A percentile compares a stretch with the other conserved stretches of the same genome.
Evolutionary conservation across 2,797 vertebrate species (phyloP).

Genomic region (Sebastes diaconus): DNA sequence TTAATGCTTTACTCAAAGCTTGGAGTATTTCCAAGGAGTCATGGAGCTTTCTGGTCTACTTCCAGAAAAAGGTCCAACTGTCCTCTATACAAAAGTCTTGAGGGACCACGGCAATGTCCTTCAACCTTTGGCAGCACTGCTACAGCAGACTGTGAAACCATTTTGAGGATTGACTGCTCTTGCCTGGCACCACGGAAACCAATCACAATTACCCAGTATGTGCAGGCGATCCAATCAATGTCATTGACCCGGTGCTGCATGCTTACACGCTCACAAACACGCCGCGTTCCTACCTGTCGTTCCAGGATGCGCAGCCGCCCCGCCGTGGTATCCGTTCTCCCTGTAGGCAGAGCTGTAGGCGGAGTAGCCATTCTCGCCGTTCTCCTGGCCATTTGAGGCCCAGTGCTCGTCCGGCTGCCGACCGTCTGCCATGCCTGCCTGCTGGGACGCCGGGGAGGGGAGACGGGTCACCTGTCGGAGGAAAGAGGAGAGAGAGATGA

Average conservation of each 20-base stretch:
- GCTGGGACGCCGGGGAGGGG: slow-evolving; percentile 72
- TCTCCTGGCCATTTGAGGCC: slow-evolving; percentile 80
- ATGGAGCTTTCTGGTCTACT: not conserved
- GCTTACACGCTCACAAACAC: not conserved
- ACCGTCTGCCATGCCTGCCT: slow-evolving; percentile 79
- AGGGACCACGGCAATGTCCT: not conserved
- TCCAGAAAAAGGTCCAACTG: not conserved
- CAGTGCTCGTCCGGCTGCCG: slow-evolving; percentile 77
- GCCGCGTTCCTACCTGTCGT: slow-evolving; percentile 67
- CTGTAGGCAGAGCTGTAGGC: slow-evolving; percentile 81
- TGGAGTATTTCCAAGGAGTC: not conserved
- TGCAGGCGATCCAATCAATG: slow-evolving; percentile 12
- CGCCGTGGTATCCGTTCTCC: slow-evolving; percentile 92
- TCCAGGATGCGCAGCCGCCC: slow-evolving; percentile 83
- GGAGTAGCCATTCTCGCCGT: slow-evolving; percentile 75
- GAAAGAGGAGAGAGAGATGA: not conserved
- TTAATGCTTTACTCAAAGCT: not conserved
- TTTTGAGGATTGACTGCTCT: slow-evolving; percentile 7
- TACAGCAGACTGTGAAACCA: not conserved
- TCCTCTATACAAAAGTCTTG: not conserved
- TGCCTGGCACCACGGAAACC: slow-evolving; percentile 7
- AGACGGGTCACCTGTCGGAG: slow-evolving; percentile 48
- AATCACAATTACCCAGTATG: slow-evolving; percentile 20
- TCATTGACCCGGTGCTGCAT: slow-evolving; percentile 5
- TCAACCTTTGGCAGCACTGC: not conserved